Percentiles rank a stretch among this genome's conserved stretches.
Evolutionary conservation across 2,113 vertebrate species (phyloP).

Genomic region (Theristicus caerulescens): DNA sequence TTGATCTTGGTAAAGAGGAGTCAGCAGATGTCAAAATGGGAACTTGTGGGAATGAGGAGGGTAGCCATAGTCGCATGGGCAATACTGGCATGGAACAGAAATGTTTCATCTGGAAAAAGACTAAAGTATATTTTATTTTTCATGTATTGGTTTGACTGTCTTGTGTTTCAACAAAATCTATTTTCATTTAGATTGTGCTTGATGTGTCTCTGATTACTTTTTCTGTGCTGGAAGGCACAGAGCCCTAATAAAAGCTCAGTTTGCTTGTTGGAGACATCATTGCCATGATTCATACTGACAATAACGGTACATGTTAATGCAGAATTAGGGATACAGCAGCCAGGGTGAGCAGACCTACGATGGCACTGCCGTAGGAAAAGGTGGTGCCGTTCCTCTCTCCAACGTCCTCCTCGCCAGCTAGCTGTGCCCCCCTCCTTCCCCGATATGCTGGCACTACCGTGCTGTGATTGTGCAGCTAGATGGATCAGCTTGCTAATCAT

Average conservation of each 20-base stretch:
- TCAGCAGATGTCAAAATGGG: background rate
- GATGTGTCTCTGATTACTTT: background rate
- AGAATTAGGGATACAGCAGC: background rate
- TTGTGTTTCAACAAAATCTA: background rate
- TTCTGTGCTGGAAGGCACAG: background rate
- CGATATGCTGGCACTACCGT: background rate
- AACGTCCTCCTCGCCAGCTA: accelerated
- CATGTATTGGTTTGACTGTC: background rate
- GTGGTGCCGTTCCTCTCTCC: background rate
- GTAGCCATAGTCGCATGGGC: background rate
- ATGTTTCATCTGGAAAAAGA: background rate
- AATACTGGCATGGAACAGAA: background rate
- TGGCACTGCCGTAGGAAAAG: accelerated
- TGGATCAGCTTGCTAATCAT: background rate
- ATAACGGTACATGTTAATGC: background rate
- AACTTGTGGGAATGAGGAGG: background rate
- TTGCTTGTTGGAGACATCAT: background rate
- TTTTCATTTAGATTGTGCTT: background rate
- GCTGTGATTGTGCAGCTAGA: background rate
- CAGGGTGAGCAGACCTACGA: background rate
- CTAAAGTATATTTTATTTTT: background rate
- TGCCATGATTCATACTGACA: background rate
- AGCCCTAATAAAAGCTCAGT: background rate
- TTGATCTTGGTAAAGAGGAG: background rate
- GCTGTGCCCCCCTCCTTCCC: background rate